Conservation (phyloP, 2,113 vertebrate species). For the Gobiocypris rarus region DNA sequence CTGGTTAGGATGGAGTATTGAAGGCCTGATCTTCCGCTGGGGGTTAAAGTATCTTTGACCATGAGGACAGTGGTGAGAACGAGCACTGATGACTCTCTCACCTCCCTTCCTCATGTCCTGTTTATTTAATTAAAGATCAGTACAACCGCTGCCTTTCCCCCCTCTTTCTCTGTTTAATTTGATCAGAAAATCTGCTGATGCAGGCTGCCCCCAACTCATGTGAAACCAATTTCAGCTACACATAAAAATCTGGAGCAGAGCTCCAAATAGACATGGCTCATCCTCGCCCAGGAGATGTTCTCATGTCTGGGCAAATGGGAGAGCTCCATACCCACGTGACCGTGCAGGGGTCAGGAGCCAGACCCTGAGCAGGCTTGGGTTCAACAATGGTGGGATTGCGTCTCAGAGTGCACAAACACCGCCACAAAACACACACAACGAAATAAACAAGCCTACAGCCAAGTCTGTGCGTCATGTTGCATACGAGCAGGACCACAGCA, state of each 20-base stretch:
- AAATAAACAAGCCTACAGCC: slow-evolving; percentile 48
- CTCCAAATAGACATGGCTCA: slow-evolving; percentile 58
- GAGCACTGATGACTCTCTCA: slow-evolving; percentile 60
- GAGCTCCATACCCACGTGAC: slow-evolving; percentile 8
- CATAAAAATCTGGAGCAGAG: slow-evolving; percentile 62
- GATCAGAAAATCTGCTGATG: slow-evolving; percentile 86
- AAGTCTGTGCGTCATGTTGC: slow-evolving; percentile 40
- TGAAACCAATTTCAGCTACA: slow-evolving; percentile 85
- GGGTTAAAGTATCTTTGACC: slow-evolving; percentile 51
- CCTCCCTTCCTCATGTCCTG: slow-evolving; percentile 60
- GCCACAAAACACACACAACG: not conserved
- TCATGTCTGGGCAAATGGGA: not conserved
- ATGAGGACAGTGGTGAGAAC: slow-evolving; percentile 50
- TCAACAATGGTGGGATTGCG: not conserved
- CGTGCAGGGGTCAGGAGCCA: not conserved
- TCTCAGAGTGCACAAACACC: slow-evolving; percentile 10
- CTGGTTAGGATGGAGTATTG: not conserved
- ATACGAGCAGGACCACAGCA: slow-evolving; percentile 41
- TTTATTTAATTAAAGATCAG: slow-evolving; percentile 84
- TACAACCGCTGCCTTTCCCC: slow-evolving; percentile 73
- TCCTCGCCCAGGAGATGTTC: slow-evolving; percentile 52
- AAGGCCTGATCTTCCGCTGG: not conserved
- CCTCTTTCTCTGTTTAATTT: slow-evolving; percentile 74
- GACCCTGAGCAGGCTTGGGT: not conserved
- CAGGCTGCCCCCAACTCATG: slow-evolving; percentile 81